Evolutionary conservation across 2,888 invertebrate genomes (phyloP).

Genomic region (Cephus runcator): DNA sequence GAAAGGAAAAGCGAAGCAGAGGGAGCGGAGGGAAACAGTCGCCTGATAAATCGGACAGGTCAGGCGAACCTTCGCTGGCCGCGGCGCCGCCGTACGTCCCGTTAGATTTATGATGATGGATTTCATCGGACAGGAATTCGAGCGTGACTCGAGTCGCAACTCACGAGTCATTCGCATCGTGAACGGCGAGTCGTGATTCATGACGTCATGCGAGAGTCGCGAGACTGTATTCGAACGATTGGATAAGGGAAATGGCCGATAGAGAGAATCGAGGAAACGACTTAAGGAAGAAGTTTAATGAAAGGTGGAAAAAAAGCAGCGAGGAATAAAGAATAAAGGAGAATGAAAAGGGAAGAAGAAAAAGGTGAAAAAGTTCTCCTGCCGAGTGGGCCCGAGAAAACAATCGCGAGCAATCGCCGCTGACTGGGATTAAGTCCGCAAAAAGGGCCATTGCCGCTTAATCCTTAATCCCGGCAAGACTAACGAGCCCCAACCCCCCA

Average conservation of each 20-base stretch:
- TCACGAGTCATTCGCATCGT: too few species aligned
- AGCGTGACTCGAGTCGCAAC: too few species aligned
- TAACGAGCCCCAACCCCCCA: constrained; percentile 15
- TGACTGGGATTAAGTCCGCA: too few species aligned
- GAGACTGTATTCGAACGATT: too few species aligned
- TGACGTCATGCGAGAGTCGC: too few species aligned
- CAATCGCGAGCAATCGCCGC: too few species aligned
- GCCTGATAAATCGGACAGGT: constrained; percentile 3
- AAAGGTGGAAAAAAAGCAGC: too few species aligned
- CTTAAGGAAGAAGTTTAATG: too few species aligned
- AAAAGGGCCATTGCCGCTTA: background rate
- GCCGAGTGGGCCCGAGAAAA: constrained; percentile 11
- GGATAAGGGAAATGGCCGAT: too few species aligned
- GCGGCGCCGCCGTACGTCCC: constrained; percentile 19
- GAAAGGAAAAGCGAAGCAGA: background rate
- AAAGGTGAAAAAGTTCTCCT: constrained; percentile 10
- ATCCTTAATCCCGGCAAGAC: constrained; percentile 20
- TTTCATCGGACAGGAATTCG: constrained; percentile 2
- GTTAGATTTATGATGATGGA: constrained; percentile 22
- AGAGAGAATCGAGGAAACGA: too few species aligned
- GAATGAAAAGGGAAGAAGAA: constrained; percentile 12
- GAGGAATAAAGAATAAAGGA: constrained; percentile 9
- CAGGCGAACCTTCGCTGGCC: constrained; percentile 11
- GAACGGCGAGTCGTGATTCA: too few species aligned
- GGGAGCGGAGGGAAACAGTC: background rate